Base-by-base conservation (phyloP, 2,113 vertebrate genomes). In the Centropus bengalensis region DNA sequence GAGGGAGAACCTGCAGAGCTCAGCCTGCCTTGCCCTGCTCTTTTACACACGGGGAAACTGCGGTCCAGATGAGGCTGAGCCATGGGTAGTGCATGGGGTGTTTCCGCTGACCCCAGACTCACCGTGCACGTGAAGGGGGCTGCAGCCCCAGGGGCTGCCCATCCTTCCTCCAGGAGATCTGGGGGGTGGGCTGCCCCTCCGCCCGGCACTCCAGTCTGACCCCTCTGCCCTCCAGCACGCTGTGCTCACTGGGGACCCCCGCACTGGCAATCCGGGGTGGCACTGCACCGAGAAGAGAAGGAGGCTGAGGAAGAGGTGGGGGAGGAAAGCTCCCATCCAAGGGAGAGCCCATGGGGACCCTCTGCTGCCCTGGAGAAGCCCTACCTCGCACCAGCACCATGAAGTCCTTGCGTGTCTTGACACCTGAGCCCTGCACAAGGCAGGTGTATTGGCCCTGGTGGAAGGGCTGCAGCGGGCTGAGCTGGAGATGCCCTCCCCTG, bases 381-480 rank as follows among this genome's bases (percentile, higher is more conserved):
- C 1, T 97, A 99, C 99, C 98, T 92, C 98, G 98, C 77, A 99
- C 98, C 11, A 97, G 92, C 86, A 99, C 97, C 30, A 42, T 2
- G 60, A 98, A 99, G 74, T 99, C 98, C 94, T 98, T 98, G 86
- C 94, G 97, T 3, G 84, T 95, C 77, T 96, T 81, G 0, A 97
- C 95, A 67, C 98, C 97, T 0, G 56, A 45, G 62, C 98, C 99
- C 94, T 66, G 96, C 0, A 96, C 98, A 89, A 99, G 93, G 22
- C 99, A 99, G 16, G 97, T 98, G 96, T 99, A 99, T 1, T 68
- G 98, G 22, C 99, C 99, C 2, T 98, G 97, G 47, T 99, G 98
- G 93, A 95, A 97, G 8, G 98, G 97, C 94, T 98, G 98, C 55
- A 99, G 97, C 62, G 97, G 98, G n/a, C 98, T 98, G 92, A 99